phyloP scores from a whole-genome alignment of 2,113 vertebrate species.

The Myiagra hebetior region DNA sequence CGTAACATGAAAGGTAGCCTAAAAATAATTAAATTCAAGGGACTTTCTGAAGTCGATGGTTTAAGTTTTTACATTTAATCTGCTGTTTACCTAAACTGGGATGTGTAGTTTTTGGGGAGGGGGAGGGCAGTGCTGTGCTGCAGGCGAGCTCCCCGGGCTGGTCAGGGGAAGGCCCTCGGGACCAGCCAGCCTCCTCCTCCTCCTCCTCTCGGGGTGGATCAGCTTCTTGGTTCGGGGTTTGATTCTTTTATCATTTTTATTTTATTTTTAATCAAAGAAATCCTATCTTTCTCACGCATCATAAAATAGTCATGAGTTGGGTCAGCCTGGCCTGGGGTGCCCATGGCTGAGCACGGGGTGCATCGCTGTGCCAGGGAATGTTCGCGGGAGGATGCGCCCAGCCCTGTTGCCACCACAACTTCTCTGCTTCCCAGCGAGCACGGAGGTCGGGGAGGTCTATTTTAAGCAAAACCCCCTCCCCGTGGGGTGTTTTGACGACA shows the following conservation, averaged over 20 bases:
- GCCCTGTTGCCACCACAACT: background rate
- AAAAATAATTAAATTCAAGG: conserved; percentile 80
- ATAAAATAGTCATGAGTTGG: conserved; percentile 55
- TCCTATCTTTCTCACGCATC: conserved; percentile 72
- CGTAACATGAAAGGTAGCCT: conserved; percentile 90
- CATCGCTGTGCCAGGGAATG: accelerated
- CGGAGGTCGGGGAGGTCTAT: background rate
- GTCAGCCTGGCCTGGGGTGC: conserved; percentile 37
- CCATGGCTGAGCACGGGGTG: background rate
- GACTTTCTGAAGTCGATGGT: conserved; percentile 77
- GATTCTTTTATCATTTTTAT: background rate
- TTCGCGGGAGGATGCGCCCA: accelerated
- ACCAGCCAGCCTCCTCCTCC: conserved; percentile 18
- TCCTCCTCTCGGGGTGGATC: background rate
- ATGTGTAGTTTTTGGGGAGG: conserved; percentile 65
- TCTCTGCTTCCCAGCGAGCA: background rate
- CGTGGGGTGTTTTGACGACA: conserved; percentile 66
- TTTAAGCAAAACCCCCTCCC: conserved; percentile 20
- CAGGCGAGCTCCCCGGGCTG: conserved; percentile 34
- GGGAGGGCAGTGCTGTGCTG: conserved; percentile 69
- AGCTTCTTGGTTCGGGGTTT: background rate
- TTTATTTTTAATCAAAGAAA: conserved; percentile 74
- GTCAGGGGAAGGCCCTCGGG: conserved; percentile 32
- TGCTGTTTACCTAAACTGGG: conserved; percentile 84
- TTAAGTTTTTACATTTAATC: conserved; percentile 86